A percentile compares a stretch with the other conserved stretches of the same genome.
phyloP scores from a whole-genome alignment of 2,888 invertebrate genomes.

The Oegoconia quadripuncta region DNA sequence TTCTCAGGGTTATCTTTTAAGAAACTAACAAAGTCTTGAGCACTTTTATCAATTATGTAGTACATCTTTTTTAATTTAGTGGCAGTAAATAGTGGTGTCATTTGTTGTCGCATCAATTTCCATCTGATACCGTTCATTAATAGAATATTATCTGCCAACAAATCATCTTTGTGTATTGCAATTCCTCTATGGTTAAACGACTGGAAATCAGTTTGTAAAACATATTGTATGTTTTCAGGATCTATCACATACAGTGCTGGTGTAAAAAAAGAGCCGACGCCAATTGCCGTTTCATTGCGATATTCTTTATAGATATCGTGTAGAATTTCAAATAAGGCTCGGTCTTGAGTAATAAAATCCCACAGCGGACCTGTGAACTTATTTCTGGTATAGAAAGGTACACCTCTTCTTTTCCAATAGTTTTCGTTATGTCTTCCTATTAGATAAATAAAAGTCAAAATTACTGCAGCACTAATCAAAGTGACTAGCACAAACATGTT shows the following conservation, averaged over 20 bases:
- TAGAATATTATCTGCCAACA: conserved; percentile 26
- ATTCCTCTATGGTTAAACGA: conserved; percentile 30
- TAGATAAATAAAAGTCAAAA: too few relatives aligned
- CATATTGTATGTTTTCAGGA: conserved; percentile 28
- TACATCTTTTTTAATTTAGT: conserved; percentile 43
- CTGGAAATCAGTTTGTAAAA: conserved; percentile 28
- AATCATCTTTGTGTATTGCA: conserved; percentile 19
- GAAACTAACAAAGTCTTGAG: conserved; percentile 28
- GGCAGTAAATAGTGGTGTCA: conserved; percentile 40
- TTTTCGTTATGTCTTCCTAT: too few relatives aligned
- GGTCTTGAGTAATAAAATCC: conserved; percentile 31
- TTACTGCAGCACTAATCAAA: too few relatives aligned
- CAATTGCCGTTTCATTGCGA: conserved; percentile 42
- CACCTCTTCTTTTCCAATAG: conserved; percentile 52
- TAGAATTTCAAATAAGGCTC: conserved; percentile 39
- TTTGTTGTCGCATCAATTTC: conserved; percentile 33
- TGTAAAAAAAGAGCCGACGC: conserved; percentile 29
- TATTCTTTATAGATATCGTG: conserved; percentile 39
- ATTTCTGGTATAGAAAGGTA: conserved; percentile 34
- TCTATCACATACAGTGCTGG: conserved; percentile 29
- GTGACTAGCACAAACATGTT: too few relatives aligned
- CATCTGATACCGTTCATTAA: conserved; percentile 28
- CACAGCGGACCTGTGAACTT: conserved; percentile 40
- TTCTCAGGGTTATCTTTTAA: conserved; percentile 33
- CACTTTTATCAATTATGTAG: conserved; percentile 34